Base-by-base conservation (phyloP, 1,140 invertebrate species). In the Drosophila aff. region DNA sequence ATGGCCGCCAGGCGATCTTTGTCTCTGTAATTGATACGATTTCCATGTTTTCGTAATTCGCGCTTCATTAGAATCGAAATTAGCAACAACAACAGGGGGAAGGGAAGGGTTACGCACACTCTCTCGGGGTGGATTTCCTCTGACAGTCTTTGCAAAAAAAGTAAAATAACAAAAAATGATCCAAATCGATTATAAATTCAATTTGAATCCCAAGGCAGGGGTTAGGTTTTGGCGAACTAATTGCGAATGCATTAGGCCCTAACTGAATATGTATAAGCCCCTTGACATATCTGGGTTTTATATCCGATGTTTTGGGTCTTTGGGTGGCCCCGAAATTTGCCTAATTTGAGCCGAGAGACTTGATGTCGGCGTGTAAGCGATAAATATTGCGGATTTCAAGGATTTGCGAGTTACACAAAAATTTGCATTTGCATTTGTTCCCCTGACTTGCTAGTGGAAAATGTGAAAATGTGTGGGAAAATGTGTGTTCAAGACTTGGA, bases 51-150 rank as follows among this genome's bases (percentile, higher is more conserved):
- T 84, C 57, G 71, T 81, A 73, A 77, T 85, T 74, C 66, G 80
- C 84, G 84, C 84, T 84, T 87, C 81, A 87, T 87, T 87, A 87
- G 82, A 89, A 84, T 89, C 62, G 69, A 84, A 84, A 87, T 87
- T 77, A 87, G 79, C 69, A 81, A 81, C 86, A 89, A 81, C 85
- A 79, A 52, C 43, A 58, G 40, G 71, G 26, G 64, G 16, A 31
- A 4, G 33, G 40, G 47, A 64, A 74, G 69, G 77, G 62, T 64
- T 78, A 62, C 36, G 11, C 7, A 4, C 6, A 21, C 33, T 41
- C 33, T 41, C 33, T 28, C 16, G 67, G 79, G 79, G 79, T 82
- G 55, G 79, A 43, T 71, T 52, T 46, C 18, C 62, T 33, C 52
- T 58, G 40, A 52, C 64, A 72, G 52, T 52, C 76, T 87, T 86